Evolutionary conservation across 2,888 invertebrate genomes (phyloP).

Genomic region (Patella pellucida): DNA sequence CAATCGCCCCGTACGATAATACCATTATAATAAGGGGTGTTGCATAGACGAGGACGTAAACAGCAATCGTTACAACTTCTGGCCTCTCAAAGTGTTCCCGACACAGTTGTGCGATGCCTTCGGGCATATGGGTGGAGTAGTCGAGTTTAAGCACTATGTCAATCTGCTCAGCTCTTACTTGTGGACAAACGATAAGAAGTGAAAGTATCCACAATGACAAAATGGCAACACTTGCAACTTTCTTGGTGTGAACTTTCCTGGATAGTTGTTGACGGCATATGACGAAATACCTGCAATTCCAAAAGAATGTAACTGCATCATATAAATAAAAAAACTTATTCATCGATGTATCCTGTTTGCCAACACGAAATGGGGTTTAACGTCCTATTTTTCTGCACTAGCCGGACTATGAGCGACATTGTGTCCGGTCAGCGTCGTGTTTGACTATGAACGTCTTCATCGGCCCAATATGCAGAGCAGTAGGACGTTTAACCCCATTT

Average conservation of each 20-base stretch:
- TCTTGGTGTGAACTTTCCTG: slow-evolving; percentile 45
- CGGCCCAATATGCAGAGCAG: no score
- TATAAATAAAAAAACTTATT: no score
- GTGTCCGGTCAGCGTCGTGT: no score
- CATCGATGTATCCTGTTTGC: no score
- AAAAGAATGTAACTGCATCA: no score
- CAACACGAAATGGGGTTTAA: no score
- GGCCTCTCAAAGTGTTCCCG: slow-evolving; percentile 47
- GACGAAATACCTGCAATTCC: slow-evolving; percentile 50
- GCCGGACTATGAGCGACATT: no score
- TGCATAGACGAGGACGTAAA: slow-evolving; percentile 51
- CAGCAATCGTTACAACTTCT: slow-evolving; percentile 43
- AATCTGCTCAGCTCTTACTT: slow-evolving; percentile 50
- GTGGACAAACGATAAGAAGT: slow-evolving; percentile 46
- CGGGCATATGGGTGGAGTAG: slow-evolving; percentile 21
- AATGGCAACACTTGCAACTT: slow-evolving; percentile 45
- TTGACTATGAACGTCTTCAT: no score
- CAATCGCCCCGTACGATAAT: slow-evolving; percentile 54
- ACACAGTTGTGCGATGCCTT: slow-evolving; percentile 47
- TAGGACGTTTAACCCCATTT: no score
- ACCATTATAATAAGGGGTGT: slow-evolving; percentile 55
- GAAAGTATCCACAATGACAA: slow-evolving; percentile 48
- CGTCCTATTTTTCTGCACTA: no score
- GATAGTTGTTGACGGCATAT: slow-evolving; percentile 55
- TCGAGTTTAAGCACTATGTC: slow-evolving; percentile 45